Conservation (phyloP, 2,113 vertebrate species). For the Chaetodon auriga region DNA sequence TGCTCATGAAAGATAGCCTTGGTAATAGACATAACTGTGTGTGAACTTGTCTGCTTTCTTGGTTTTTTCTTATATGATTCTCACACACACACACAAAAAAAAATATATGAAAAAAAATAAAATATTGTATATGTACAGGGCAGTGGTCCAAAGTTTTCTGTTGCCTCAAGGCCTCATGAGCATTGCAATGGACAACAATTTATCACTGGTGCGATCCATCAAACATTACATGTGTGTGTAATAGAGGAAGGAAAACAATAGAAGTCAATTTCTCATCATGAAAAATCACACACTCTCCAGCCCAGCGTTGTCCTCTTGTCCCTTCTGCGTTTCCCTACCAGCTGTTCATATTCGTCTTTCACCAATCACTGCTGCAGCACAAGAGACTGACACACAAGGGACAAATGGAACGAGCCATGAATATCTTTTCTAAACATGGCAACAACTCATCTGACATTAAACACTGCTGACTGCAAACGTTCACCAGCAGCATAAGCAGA, state of each 20-base stretch:
- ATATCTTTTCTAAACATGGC: conserved; percentile 54
- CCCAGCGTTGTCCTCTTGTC: not conserved
- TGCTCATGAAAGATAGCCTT: conserved; percentile 14
- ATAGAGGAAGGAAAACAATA: not conserved
- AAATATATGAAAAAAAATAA: no score
- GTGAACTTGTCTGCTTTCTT: not conserved
- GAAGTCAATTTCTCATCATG: not conserved
- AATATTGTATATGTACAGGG: no score
- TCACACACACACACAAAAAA: no score
- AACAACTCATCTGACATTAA: conserved; percentile 10
- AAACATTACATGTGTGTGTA: not conserved
- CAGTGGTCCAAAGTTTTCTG: no score
- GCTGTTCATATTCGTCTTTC: conserved; percentile 53
- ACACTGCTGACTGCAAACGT: not conserved
- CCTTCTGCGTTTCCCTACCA: conserved; percentile 11
- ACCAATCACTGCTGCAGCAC: not conserved
- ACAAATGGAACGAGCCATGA: conserved; percentile 40
- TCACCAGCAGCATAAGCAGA: not conserved
- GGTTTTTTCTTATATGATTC: not conserved
- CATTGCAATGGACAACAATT: not conserved
- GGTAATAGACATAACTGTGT: not conserved
- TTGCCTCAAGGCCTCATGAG: no score
- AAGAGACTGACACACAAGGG: not conserved
- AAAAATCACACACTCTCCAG: not conserved
- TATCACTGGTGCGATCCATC: no score